These are phyloP conservation scores for Stenolophus ochropezus DNA, from an alignment of 2,888 invertebrate genomes.

Conservation along the genomic window DNA sequence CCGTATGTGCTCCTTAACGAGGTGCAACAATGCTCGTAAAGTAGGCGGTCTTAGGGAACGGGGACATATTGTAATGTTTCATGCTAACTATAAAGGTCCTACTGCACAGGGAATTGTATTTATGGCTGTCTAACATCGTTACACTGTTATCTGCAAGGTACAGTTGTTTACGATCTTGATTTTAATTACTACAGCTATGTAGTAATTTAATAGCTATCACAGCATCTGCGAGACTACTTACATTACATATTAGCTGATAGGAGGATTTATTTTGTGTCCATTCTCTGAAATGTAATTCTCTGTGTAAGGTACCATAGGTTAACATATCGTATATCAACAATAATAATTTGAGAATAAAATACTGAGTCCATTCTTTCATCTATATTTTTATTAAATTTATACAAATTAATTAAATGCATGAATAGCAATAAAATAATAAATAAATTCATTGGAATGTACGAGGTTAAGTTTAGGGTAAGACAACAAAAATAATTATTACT, in stretches of 20 bases:
- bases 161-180: not conserved
- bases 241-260: not conserved
- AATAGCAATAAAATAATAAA: no score
- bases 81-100: not conserved
- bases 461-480: no score
- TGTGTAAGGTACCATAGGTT: no score
- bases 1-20: not conserved
- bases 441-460: no score
- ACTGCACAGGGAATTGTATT: slow-evolving; percentile 1
- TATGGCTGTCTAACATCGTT: not conserved
- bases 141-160: not conserved
- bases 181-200: not conserved
- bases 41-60: not conserved
- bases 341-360: no score
- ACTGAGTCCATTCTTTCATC: no score
- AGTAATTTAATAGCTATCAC: not conserved
- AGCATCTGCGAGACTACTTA: not conserved
- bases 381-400: no score
- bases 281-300: no score
- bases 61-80: not conserved
- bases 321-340: no score
- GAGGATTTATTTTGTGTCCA: no score
- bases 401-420: no score
- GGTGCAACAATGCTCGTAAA: not conserved
- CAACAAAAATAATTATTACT: no score